phyloP scores from a whole-genome alignment of 2,888 invertebrate species.

The Bembecia ichneumoniformis region DNA sequence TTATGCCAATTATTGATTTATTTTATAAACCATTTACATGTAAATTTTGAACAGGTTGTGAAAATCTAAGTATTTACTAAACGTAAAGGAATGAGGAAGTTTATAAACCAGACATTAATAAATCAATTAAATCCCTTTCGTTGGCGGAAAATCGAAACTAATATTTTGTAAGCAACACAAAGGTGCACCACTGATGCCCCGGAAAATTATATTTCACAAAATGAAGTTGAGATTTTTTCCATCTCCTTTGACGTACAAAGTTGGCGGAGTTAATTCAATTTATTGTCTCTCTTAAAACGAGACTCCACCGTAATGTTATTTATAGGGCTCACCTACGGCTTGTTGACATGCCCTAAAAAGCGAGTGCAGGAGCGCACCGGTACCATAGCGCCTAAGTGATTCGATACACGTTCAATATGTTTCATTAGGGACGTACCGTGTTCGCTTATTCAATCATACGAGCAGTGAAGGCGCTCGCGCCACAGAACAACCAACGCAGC shows the following conservation, averaged over 20 bases:
- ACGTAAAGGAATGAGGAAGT: no score
- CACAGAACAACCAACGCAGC: slow-evolving; percentile 30
- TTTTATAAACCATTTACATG: background rate
- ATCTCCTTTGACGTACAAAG: slow-evolving; percentile 60
- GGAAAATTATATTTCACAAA: slow-evolving; percentile 59
- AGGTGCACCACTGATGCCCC: slow-evolving; percentile 37
- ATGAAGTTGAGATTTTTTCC: slow-evolving; percentile 47
- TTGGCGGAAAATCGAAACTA: slow-evolving; percentile 15
- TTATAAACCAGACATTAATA: slow-evolving; percentile 33
- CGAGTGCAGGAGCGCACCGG: slow-evolving; percentile 60
- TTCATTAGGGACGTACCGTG: slow-evolving; percentile 62
- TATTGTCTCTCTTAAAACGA: slow-evolving; percentile 66
- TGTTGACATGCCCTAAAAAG: slow-evolving; percentile 56
- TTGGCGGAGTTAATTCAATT: slow-evolving; percentile 63
- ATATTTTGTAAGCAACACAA: slow-evolving; percentile 54
- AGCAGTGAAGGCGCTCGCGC: slow-evolving; percentile 41
- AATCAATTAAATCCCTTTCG: slow-evolving; percentile 40
- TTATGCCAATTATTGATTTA: background rate
- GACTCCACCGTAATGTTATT: slow-evolving; percentile 60
- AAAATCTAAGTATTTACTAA: background rate
- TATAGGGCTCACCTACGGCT: slow-evolving; percentile 62
- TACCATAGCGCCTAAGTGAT: slow-evolving; percentile 53
- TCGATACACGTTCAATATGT: slow-evolving; percentile 72
- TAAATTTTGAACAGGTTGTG: background rate
- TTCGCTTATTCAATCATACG: slow-evolving; percentile 68